Conservation (phyloP, 2,113 vertebrate species). For the Erpornis zantholeuca region DNA sequence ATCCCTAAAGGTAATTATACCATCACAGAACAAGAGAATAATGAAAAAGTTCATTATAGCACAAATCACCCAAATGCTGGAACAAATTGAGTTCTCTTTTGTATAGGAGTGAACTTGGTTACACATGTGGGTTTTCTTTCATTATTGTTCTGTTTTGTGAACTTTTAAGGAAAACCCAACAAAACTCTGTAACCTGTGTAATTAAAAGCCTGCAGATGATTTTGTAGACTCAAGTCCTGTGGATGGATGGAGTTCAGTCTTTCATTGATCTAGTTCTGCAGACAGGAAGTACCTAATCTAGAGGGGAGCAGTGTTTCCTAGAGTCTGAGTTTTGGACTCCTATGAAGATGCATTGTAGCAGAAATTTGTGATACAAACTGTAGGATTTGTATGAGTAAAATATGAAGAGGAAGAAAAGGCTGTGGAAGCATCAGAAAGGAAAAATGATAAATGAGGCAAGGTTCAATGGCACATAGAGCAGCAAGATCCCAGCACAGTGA, state of each 20-base stretch:
- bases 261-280: not conserved
- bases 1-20: not conserved
- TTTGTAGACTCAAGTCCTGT: not conserved
- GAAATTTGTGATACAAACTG: not conserved
- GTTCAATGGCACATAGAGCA: not conserved
- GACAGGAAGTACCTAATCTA: not conserved
- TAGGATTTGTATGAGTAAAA: not conserved
- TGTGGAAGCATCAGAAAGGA: not conserved
- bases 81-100: not conserved
- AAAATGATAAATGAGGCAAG: not conserved
- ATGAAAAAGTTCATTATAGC: not conserved
- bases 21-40: not conserved
- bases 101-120: not conserved
- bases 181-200: not conserved
- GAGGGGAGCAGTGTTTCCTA: not conserved
- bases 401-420: not conserved
- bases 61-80: not conserved
- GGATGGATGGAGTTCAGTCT: not conserved
- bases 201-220: not conserved
- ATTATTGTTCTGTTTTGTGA: not conserved
- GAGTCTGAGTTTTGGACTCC: not conserved
- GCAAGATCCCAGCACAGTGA: not conserved
- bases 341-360: not conserved
- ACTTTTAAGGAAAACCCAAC: not conserved
- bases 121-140: not conserved